phyloP scores from a whole-genome alignment of 2,113 vertebrate species.

The Pterophyllum scalare region DNA sequence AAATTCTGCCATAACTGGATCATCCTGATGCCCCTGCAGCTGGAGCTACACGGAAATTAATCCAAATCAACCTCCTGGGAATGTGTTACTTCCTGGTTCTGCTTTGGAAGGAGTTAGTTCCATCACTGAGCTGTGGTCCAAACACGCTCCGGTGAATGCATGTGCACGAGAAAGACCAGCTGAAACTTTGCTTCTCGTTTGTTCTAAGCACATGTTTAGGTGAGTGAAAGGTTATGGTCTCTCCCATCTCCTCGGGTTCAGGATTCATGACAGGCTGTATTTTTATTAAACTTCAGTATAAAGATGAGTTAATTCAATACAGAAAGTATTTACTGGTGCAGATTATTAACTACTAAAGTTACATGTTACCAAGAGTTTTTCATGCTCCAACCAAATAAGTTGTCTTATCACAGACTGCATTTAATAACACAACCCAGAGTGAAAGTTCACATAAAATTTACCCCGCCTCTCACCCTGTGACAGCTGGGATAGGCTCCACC shows the following conservation, averaged over 20 bases:
- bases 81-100: background rate
- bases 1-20: background rate
- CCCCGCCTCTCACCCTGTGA: too few species aligned
- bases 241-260: background rate
- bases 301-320: too few species aligned
- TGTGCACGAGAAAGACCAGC: background rate
- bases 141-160: background rate
- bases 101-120: background rate
- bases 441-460: too few species aligned
- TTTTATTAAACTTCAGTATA: background rate
- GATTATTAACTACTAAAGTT: too few species aligned
- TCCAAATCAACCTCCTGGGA: background rate
- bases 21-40: background rate
- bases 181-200: background rate
- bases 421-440: too few species aligned
- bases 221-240: background rate
- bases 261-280: background rate
- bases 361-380: background rate
- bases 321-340: too few species aligned
- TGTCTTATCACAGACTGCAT: too few species aligned
- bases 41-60: rapidly evolving
- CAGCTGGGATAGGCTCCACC: too few species aligned
- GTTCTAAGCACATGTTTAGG: background rate
- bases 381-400: background rate
- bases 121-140: background rate